Base-by-base conservation (phyloP, 2,797 vertebrate genomes). In the Micrastur ruficollis region DNA sequence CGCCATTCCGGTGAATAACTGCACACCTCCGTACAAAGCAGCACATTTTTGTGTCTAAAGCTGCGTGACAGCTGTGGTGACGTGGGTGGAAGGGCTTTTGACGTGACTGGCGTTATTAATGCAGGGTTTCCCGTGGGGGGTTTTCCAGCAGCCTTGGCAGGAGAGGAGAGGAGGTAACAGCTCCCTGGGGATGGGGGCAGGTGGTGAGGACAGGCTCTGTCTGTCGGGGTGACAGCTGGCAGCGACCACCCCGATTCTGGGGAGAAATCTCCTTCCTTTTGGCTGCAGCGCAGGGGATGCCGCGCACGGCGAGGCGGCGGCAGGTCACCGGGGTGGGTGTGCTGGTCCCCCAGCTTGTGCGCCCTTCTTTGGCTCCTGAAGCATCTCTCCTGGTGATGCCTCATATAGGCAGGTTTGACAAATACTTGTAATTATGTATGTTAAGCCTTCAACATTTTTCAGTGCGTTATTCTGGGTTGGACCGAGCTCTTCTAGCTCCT, bases 291-390 rank as follows among this genome's bases (percentile, higher is more conserved):
- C 5, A 13, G 40, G 19, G 14, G 14, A 19, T 29, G 6, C 65
- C 36, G 66, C 0, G 6, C 16, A 4, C 16, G 56, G 53, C 0
- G 1, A 42, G 44, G 81, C 0, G 1, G 42, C 38, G 19, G 63
- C 29, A 40, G 53, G 23, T 71, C 53, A 26, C 5, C 1, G 5
- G 31, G 19, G 50, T 1, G 5, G n/a, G 8, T 26, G 49, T 67
- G 63, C 68, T 74, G 86, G 34, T 36, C 9, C 40, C 26, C 23
- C 9, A 5, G 19, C 29, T 59, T 32, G 2, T n/a, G 66, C 52
- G 81, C 10, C 6, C 3, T 14, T 31, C 4, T 38, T 49, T 2
- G 1, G 59, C 49, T 89, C 27, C 40, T 65, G 74, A 27, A 52
- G 53, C 19, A 11, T n/a, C 46, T 72, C 20, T 86, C 32, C 34